phyloP scores from a whole-genome alignment of 2,797 vertebrate genomes.

The Danio tinwini region DNA sequence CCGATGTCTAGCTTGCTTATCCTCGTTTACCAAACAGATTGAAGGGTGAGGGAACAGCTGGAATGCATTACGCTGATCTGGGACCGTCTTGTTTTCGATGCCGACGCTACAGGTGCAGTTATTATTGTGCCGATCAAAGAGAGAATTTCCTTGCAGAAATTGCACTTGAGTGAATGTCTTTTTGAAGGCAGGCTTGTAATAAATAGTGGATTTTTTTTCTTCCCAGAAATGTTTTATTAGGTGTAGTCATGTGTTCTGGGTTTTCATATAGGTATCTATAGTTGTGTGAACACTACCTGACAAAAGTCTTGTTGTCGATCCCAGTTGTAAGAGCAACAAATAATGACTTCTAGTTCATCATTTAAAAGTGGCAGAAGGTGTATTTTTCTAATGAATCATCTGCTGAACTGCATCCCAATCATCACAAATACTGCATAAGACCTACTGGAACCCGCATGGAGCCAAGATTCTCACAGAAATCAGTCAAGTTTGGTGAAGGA shows the following conservation, averaged over 20 bases:
- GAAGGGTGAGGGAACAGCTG: slow-evolving; percentile 49
- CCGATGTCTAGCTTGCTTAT: slow-evolving; percentile 22
- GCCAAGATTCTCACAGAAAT: too few species aligned
- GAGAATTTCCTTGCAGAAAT: neutral
- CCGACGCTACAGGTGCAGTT: slow-evolving; percentile 18
- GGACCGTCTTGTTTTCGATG: slow-evolving; percentile 1
- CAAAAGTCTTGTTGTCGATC: too few species aligned
- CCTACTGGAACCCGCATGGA: too few species aligned
- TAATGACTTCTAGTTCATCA: too few species aligned
- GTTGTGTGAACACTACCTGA: neutral
- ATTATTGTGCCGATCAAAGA: slow-evolving; percentile 7
- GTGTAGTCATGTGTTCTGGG: neutral
- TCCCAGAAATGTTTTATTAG: neutral
- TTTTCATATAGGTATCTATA: neutral
- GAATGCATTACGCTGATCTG: slow-evolving; percentile 7
- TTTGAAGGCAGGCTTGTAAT: neutral
- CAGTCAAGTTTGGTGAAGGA: too few species aligned
- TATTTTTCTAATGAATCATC: too few species aligned
- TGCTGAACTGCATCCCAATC: too few species aligned
- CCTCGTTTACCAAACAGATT: slow-evolving; percentile 40
- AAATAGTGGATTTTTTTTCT: neutral
- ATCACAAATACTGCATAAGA: too few species aligned
- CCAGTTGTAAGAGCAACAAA: too few species aligned
- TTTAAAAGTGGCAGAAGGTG: too few species aligned
- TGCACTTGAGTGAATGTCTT: neutral